Percentiles rank a stretch among this genome's conserved stretches.
These are phyloP conservation scores for Lepidocyrtinus sp. DNA, from an alignment of 2,888 invertebrate species.

Conservation along the genomic window DNA sequence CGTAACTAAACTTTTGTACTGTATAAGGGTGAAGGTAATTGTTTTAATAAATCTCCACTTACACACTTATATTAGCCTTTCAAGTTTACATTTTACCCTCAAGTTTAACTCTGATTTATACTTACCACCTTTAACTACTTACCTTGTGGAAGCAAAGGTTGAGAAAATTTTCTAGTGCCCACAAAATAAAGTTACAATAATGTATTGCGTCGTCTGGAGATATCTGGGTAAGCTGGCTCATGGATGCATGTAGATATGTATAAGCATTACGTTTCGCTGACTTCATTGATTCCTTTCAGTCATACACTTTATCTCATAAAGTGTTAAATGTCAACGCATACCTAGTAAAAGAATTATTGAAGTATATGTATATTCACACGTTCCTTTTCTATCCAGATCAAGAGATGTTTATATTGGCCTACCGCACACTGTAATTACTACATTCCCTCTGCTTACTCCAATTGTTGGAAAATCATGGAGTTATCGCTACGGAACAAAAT, in stretches of 20 bases:
- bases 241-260: too few relatives aligned
- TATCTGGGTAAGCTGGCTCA: too few relatives aligned
- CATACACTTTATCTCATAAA: not conserved
- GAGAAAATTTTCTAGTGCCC: too few relatives aligned
- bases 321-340: conserved; percentile 5
- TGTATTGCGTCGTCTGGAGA: too few relatives aligned
- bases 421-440: conserved; percentile 61
- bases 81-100: conserved; percentile 52
- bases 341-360: conserved; percentile 35
- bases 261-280: not conserved
- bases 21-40: conserved; percentile 59
- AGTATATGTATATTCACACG: conserved; percentile 51
- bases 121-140: conserved; percentile 29
- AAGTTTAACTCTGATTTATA: conserved; percentile 54
- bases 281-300: not conserved
- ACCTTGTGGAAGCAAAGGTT: too few relatives aligned
- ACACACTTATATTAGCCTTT: conserved; percentile 33
- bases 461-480: conserved; percentile 27
- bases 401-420: conserved; percentile 41
- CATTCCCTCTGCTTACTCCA: conserved; percentile 50
- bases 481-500: not conserved
- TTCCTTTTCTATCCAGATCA: conserved; percentile 13
- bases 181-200: too few relatives aligned
- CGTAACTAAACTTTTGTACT: conserved; percentile 38
- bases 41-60: conserved; percentile 61